These are phyloP conservation scores for Thunnus albacares DNA, from an alignment of 2,797 vertebrate species.

Conservation along the genomic window DNA sequence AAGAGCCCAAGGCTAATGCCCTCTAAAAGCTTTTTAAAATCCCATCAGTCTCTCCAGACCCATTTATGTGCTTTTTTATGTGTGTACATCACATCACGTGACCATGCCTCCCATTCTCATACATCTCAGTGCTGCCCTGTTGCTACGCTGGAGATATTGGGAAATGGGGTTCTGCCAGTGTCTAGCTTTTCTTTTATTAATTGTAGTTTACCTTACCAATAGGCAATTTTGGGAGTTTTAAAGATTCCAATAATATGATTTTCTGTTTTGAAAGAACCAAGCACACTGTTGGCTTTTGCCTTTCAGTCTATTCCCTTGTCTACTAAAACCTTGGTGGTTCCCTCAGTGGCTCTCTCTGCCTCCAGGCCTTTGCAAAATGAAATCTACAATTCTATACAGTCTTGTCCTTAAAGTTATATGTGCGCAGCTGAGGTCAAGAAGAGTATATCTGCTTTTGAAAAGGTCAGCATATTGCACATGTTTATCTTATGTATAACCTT, in stretches of 20 bases:
- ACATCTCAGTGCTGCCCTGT: conserved; percentile 65
- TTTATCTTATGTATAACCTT: conserved; percentile 13
- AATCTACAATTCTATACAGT: conserved; percentile 35
- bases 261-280: background rate
- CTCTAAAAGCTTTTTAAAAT: conserved; percentile 89
- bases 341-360: conserved; percentile 20
- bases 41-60: conserved; percentile 84
- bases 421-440: conserved; percentile 36
- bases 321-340: conserved; percentile 15
- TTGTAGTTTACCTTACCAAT: conserved; percentile 30
- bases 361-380: conserved; percentile 31
- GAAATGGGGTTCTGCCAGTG: conserved; percentile 25
- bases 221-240: conserved; percentile 13
- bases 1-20: conserved; percentile 86
- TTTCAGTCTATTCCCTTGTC: conserved; percentile 18
- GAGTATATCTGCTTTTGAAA: conserved; percentile 15
- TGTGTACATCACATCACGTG: conserved; percentile 80
- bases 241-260: background rate
- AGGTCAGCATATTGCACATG: conserved; percentile 15
- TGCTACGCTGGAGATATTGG: conserved; percentile 48
- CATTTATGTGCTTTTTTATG: conserved; percentile 82
- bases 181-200: conserved; percentile 31
- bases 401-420: conserved; percentile 17
- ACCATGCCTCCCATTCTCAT: conserved; percentile 73
- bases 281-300: background rate